phyloP scores from a whole-genome alignment of 2,113 vertebrate species.

The Apaloderma vittatum region DNA sequence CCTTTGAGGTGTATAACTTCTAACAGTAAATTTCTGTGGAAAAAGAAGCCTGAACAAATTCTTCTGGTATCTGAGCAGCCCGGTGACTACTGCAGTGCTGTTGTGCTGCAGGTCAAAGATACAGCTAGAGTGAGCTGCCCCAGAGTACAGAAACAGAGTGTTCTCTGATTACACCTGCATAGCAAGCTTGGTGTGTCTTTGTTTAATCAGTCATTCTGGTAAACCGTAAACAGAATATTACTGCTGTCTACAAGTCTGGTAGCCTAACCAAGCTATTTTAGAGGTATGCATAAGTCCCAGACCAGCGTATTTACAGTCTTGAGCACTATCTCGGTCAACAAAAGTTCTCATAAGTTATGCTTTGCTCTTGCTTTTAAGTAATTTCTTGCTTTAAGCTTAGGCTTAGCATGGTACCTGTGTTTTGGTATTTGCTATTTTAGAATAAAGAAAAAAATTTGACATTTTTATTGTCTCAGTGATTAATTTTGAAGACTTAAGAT shows the following conservation, averaged over 20 bases:
- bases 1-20: neutral
- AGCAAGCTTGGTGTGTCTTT: neutral
- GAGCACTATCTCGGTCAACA: neutral
- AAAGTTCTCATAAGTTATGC: neutral
- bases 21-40: neutral
- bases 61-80: neutral
- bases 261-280: neutral
- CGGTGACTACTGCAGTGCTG: neutral
- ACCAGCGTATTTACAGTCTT: neutral
- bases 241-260: neutral
- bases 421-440: neutral
- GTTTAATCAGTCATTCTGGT: neutral
- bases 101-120: neutral
- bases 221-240: neutral
- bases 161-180: neutral
- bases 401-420: neutral
- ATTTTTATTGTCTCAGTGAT: neutral
- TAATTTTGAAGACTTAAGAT: neutral
- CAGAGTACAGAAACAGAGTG: accelerated
- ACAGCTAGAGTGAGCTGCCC: neutral
- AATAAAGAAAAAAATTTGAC: neutral
- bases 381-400: neutral
- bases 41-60: neutral
- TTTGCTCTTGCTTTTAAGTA: neutral
- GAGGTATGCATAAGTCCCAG: accelerated